Evolutionary conservation across 2,888 invertebrate genomes (phyloP), one percentile per base, ranked within the genome.

Genomic region (Pediacus dermestoides): DNA sequence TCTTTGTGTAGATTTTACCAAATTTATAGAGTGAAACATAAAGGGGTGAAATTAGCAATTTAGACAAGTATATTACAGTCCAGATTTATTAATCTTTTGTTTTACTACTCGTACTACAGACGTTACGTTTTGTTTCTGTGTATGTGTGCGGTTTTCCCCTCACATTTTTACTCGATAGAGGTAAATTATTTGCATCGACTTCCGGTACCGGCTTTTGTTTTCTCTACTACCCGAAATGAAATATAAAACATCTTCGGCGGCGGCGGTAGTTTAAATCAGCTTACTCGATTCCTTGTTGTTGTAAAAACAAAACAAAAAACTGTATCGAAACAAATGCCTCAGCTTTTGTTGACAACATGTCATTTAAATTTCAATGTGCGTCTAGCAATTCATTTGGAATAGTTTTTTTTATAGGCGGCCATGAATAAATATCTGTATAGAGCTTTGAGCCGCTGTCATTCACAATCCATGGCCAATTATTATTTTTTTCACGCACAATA

Each of bases 31-130:
- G 46, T 40, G 39, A 45, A 48, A 47, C 44, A 51, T 48, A 49
- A 51, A 49, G 47, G 51, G 44, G 48, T 49, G 10, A 49, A 51
- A 51, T 51, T 51, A 51, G 48, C 47, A 45, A 51, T 49, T 49
- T 47, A 49, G 51, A 49, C 51, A 49, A 51, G 40, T 51, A 46
- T 51, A 48, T 48, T 51, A 48, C 43, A 34, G 36, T 23, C 42
- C 46, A 45, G 49, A 51, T 51, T 51, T 51, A 51, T 51, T 41
- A 44, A 36, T 39, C 50, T 51, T 48, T 48, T 46, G 48, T 50
- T 50, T 42, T 43, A 34, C 37, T 45, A 35, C n/a, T n/a, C n/a
- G n/a, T n/a, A n/a, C 43, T 43, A 42, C 40, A 47, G 47, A 47
- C 50, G 43, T 42, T n/a, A n/a, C n/a, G n/a, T n/a, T n/a, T n/a